Evolutionary conservation across 2,113 vertebrate genomes (phyloP).

Genomic region (Tetrax tetrax): DNA sequence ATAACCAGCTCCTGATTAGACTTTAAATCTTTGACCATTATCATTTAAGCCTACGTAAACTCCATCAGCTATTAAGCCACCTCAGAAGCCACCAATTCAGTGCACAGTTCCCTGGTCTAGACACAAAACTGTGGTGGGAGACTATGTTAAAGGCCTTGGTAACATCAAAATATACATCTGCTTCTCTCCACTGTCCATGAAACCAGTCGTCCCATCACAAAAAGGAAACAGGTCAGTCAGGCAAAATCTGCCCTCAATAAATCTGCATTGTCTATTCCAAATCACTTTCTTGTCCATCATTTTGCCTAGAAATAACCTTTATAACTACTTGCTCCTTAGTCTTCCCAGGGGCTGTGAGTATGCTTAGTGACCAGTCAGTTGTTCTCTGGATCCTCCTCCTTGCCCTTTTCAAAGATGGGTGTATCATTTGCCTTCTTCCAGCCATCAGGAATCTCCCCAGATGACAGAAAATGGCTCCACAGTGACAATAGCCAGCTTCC

Average conservation of each 20-base stretch:
- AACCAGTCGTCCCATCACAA: neutral
- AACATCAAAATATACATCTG: neutral
- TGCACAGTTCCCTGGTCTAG: neutral
- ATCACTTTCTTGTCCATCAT: neutral
- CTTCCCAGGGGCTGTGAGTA: neutral
- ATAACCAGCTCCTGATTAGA: neutral
- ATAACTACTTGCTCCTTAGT: neutral
- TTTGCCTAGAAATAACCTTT: conserved; percentile 1
- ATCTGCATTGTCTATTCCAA: neutral
- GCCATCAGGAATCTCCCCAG: neutral
- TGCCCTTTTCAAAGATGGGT: neutral
- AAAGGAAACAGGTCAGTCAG: neutral
- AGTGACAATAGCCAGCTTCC: neutral
- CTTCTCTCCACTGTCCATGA: neutral
- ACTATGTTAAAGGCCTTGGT: neutral
- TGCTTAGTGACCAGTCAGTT: neutral
- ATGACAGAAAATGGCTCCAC: neutral
- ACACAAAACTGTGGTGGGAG: neutral
- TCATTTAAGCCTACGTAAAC: neutral
- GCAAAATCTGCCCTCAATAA: neutral
- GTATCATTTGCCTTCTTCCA: neutral
- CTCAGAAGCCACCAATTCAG: neutral
- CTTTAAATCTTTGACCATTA: neutral
- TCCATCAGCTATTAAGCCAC: neutral
- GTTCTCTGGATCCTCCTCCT: neutral